Evolutionary conservation across 2,888 invertebrate species (phyloP).

Genomic region (Chrysolina haemoptera): DNA sequence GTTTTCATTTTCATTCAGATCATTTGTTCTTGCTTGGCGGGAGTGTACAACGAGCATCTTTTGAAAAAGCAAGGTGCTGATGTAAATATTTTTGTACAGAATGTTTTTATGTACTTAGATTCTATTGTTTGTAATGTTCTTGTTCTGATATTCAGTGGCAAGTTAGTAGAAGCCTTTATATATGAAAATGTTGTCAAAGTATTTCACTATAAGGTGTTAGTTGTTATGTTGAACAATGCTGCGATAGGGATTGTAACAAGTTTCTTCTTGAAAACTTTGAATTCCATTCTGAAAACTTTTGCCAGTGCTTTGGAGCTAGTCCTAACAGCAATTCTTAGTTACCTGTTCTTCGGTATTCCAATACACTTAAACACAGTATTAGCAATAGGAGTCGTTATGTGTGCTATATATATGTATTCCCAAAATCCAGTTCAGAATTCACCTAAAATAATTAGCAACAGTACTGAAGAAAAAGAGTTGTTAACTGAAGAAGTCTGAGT

Average conservation of each 20-base stretch:
- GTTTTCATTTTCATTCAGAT: constrained; percentile 83
- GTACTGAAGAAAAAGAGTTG: constrained; percentile 38
- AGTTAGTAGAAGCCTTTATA: constrained; percentile 76
- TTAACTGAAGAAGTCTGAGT: constrained; percentile 47
- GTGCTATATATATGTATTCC: constrained; percentile 89
- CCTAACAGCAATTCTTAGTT: constrained; percentile 91
- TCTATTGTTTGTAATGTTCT: constrained; percentile 93
- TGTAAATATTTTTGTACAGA: constrained; percentile 93
- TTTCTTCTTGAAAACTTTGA: constrained; percentile 92
- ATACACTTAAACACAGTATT: constrained; percentile 86
- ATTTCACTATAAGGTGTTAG: constrained; percentile 79
- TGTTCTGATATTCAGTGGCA: constrained; percentile 79
- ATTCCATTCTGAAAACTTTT: constrained; percentile 96
- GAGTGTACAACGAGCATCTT: constrained; percentile 96
- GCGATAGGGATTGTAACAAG: constrained; percentile 94
- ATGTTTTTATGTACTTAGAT: constrained; percentile 95
- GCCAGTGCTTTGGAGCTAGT: constrained; percentile 94
- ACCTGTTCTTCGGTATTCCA: constrained; percentile 87
- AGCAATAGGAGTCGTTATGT: constrained; percentile 86
- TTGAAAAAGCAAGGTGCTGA: constrained; percentile 88
- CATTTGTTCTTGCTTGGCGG: constrained; percentile 93
- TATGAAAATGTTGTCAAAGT: constrained; percentile 73
- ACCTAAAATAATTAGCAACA: constrained; percentile 43
- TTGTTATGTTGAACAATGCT: constrained; percentile 91
- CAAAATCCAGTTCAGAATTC: constrained; percentile 87